Evolutionary conservation across 2,888 invertebrate species (phyloP).

Genomic region (Chrysodeixis includens): DNA sequence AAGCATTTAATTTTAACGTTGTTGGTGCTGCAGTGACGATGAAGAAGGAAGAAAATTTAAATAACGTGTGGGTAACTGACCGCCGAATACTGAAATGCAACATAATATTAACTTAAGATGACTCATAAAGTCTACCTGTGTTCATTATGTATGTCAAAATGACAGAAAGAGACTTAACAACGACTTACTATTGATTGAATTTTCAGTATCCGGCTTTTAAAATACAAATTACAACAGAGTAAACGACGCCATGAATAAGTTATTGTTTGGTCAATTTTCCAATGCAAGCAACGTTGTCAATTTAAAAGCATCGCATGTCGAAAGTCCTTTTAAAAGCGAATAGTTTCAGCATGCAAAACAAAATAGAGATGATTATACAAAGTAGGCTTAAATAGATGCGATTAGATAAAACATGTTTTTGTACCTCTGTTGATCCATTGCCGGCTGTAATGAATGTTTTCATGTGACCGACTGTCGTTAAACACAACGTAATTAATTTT

Average conservation of each 20-base stretch:
- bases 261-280: constrained; percentile 39
- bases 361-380: constrained; percentile 55
- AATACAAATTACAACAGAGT: neutral
- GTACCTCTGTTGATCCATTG: constrained; percentile 60
- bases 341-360: constrained; percentile 53
- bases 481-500: constrained; percentile 53
- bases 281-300: constrained; percentile 42
- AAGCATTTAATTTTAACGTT: neutral
- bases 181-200: too few relatives aligned
- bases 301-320: constrained; percentile 46
- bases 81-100: too few relatives aligned
- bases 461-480: constrained; percentile 50
- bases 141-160: too few relatives aligned
- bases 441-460: constrained; percentile 56
- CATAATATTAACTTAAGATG: too few relatives aligned
- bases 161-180: too few relatives aligned
- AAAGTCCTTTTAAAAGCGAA: constrained; percentile 51
- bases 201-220: neutral
- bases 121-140: too few relatives aligned
- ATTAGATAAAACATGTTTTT: constrained; percentile 57
- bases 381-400: constrained; percentile 56
- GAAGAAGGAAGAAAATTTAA: neutral
- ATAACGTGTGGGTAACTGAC: neutral
- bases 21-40: neutral
- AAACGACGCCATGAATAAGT: constrained; percentile 24